These are phyloP conservation scores for Vidua macroura DNA, from an alignment of 2,113 vertebrate species.

Conservation along the genomic window DNA sequence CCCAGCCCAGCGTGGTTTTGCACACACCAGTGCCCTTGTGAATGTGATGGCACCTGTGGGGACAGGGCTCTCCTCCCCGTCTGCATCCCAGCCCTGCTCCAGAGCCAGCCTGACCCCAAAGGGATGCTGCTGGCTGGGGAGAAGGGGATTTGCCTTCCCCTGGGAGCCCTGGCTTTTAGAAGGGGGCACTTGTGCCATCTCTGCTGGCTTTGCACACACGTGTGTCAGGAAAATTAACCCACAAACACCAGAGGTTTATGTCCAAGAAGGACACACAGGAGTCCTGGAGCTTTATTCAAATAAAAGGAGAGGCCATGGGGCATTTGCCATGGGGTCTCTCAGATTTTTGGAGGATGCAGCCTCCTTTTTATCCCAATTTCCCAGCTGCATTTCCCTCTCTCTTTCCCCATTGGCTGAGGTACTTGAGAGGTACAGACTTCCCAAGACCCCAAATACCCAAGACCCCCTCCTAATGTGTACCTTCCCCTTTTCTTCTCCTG, in stretches of 20 bases:
- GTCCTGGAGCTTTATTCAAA: fast-evolving
- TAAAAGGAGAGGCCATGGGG: neutral
- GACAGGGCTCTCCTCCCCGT: neutral
- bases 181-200: neutral
- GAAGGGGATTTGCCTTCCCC: neutral
- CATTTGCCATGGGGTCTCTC: neutral
- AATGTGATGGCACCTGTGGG: neutral
- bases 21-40: neutral
- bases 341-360: fast-evolving
- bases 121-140: neutral
- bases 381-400: neutral
- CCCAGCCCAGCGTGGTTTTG: neutral
- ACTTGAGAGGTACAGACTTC: neutral
- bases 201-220: neutral
- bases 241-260: neutral
- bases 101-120: neutral
- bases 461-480: neutral
- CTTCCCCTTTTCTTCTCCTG: too few species aligned
- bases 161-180: neutral
- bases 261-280: neutral
- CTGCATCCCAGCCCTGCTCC: neutral
- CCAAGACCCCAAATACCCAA: neutral
- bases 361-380: neutral
- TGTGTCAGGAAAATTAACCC: neutral
- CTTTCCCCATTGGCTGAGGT: neutral